phyloP scores from a whole-genome alignment of 1,140 invertebrate species.

The Diabrotica undecimpunctata region DNA sequence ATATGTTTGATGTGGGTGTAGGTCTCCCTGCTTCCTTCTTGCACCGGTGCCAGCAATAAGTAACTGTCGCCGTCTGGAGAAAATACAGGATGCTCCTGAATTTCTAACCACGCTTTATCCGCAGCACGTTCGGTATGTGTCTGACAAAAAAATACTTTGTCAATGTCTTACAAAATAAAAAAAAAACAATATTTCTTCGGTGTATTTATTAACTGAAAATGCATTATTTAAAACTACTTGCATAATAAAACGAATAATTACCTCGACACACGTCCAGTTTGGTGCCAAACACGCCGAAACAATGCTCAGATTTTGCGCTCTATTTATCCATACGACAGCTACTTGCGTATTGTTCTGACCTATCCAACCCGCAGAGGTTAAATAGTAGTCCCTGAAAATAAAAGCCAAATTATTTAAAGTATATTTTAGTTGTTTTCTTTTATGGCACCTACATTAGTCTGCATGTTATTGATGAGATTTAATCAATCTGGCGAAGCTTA shows the following conservation, averaged over 20 bases:
- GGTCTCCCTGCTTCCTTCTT: constrained; percentile 75
- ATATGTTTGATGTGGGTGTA: constrained; percentile 88
- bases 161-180: neutral
- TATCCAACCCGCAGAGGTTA: constrained; percentile 87
- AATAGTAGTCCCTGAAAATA: constrained; percentile 79
- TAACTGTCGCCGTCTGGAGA: constrained; percentile 79
- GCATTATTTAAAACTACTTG: too few species aligned
- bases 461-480: too few species aligned
- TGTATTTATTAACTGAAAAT: too few species aligned
- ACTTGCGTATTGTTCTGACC: constrained; percentile 69
- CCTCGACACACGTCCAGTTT: constrained; percentile 80
- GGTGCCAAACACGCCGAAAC: constrained; percentile 73
- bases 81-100: constrained; percentile 79
- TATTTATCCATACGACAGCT: constrained; percentile 84
- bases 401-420: neutral
- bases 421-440: too few species aligned
- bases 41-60: constrained; percentile 74
- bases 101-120: constrained; percentile 80
- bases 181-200: too few species aligned
- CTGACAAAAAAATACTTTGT: constrained; percentile 46
- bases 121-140: constrained; percentile 75
- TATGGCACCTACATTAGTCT: too few species aligned
- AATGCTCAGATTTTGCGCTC: constrained; percentile 82
- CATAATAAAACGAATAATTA: constrained; percentile 46
- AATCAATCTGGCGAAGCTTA: too few species aligned